Percentiles rank a stretch among this genome's conserved stretches.
Conservation (phyloP, 2,113 vertebrate genomes). For the Protobothrops mucrosquamatus region DNA sequence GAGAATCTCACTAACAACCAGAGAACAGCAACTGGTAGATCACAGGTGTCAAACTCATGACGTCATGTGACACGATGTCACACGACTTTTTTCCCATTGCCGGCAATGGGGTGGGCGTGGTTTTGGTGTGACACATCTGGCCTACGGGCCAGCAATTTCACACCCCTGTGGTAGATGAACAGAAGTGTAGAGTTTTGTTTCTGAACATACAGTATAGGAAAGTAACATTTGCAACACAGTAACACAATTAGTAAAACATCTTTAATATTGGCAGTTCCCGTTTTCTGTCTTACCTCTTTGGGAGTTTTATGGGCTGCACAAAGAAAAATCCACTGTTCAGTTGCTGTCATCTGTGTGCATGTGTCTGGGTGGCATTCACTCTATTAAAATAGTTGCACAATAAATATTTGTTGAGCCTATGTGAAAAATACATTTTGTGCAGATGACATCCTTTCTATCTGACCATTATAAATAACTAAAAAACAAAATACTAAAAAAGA, state of each 20-base stretch:
- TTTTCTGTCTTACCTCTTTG: constrained; percentile 83
- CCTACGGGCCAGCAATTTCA: too few relatives aligned
- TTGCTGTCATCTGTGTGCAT: constrained; percentile 98
- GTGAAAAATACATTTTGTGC: not conserved
- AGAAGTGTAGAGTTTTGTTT: not conserved
- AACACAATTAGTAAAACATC: not conserved
- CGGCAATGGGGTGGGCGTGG: too few relatives aligned
- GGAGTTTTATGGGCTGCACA: constrained; percentile 99
- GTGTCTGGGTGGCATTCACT: constrained; percentile 97
- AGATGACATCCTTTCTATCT: not conserved
- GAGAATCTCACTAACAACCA: not conserved
- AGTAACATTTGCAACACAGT: not conserved
- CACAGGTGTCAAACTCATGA: too few relatives aligned
- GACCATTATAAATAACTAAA: not conserved
- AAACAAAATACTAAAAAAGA: not conserved
- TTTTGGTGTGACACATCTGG: too few relatives aligned
- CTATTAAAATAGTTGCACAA: constrained; percentile 70
- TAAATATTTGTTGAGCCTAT: not conserved
- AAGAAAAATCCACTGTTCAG: constrained; percentile 99
- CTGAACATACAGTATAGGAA: not conserved
- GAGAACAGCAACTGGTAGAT: not conserved
- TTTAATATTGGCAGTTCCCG: not conserved
- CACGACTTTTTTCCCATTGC: too few relatives aligned
- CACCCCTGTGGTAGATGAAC: not conserved
- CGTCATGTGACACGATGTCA: too few relatives aligned